Percentiles rank a stretch among this genome's conserved stretches.
These are phyloP conservation scores for Chaunax sp. DNA, from an alignment of 2,797 vertebrate genomes.

Conservation along the genomic window DNA sequence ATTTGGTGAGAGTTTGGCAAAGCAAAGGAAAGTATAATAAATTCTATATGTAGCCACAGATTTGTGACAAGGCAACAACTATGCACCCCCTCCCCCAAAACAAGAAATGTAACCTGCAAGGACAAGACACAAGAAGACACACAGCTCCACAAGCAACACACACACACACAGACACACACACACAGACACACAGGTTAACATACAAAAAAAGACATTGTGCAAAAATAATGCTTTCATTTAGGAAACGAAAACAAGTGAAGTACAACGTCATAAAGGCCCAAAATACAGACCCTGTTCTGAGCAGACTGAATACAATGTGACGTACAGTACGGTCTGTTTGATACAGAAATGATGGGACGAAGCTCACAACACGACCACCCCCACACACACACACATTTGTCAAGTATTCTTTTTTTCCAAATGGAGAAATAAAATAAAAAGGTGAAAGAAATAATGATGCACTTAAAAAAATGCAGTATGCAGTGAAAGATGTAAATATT, in stretches of 20 bases:
- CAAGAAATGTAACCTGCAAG: conserved; percentile 68
- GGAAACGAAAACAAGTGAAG: conserved; percentile 69
- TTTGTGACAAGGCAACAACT: conserved; percentile 85
- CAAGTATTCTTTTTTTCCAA: conserved; percentile 58
- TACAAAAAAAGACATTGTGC: conserved; percentile 83
- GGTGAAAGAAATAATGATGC: conserved; percentile 22
- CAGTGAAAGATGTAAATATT: conserved; percentile 80
- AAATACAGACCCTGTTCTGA: conserved; percentile 76
- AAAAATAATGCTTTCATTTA: conserved; percentile 78
- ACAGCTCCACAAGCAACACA: conserved; percentile 64
- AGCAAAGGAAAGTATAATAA: conserved; percentile 79
- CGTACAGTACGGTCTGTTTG: conserved; percentile 75
- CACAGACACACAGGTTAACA: conserved; percentile 69
- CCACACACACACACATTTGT: conserved; percentile 43
- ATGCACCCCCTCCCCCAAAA: conserved; percentile 40
- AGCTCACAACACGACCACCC: conserved; percentile 41
- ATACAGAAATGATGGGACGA: conserved; percentile 67
- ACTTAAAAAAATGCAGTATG: conserved; percentile 74
- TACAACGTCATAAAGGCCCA: conserved; percentile 64
- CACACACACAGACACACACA: conserved; percentile 57
- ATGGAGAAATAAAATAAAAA: conserved; percentile 49
- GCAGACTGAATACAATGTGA: conserved; percentile 66
- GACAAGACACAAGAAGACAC: conserved; percentile 64
- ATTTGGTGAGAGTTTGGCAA: conserved; percentile 86
- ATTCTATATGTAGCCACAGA: conserved; percentile 81